Percentiles rank a stretch among this genome's conserved stretches.
phyloP scores from a whole-genome alignment of 2,113 vertebrate species.

The Centrocercus urophasianus region DNA sequence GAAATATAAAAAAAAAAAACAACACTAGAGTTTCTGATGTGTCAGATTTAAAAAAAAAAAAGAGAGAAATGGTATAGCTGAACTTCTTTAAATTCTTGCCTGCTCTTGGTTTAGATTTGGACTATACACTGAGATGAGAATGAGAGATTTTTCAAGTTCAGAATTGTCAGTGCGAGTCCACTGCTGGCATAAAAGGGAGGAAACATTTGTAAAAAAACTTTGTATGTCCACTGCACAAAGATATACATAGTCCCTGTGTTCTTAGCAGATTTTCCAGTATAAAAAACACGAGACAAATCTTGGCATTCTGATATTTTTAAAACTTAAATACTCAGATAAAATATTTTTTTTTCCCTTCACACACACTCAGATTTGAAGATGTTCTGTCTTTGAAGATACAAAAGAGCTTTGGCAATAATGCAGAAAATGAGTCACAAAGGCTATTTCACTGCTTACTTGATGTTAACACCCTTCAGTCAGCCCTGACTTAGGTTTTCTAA shows the following conservation, averaged over 20 bases:
- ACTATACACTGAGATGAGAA: neutral
- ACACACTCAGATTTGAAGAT: neutral
- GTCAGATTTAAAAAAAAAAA: neutral
- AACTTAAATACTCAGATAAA: neutral
- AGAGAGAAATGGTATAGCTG: neutral
- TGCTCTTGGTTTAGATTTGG: neutral
- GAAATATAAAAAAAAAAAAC: neutral
- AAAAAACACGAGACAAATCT: neutral
- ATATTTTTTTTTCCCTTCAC: neutral
- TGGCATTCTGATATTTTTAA: neutral
- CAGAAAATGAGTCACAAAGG: neutral
- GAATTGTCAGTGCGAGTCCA: neutral
- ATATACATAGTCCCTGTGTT: neutral
- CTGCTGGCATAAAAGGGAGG: neutral
- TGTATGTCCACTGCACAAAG: neutral
- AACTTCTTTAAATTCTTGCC: neutral
- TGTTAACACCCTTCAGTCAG: rapidly evolving
- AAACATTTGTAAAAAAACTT: neutral
- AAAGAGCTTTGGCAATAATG: neutral
- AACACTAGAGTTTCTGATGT: neutral
- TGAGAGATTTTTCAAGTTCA: neutral
- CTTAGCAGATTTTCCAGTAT: neutral
- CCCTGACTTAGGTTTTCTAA: neutral
- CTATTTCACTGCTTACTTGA: neutral
- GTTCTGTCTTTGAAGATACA: neutral